Conservation (phyloP, 2,113 vertebrate species). For the Ptilonorhynchus violaceus region DNA sequence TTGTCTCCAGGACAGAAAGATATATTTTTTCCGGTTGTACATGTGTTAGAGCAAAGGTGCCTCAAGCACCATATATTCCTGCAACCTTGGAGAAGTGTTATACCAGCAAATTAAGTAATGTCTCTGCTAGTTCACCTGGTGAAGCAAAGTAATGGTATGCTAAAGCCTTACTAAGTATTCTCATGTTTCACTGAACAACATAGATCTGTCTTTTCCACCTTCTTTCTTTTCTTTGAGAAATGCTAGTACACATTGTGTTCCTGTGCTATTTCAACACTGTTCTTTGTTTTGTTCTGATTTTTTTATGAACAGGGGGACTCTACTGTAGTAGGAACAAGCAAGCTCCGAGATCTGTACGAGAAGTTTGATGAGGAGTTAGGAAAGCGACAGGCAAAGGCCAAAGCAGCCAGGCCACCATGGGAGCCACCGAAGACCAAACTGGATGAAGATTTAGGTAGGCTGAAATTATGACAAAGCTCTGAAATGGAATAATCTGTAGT, state of each 20-base stretch:
- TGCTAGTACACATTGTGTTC: neutral
- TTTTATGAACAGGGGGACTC: slow-evolving; percentile 87
- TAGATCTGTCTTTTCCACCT: neutral
- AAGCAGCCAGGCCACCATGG: slow-evolving; percentile 87
- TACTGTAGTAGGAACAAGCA: slow-evolving; percentile 94
- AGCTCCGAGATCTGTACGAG: slow-evolving; percentile 88
- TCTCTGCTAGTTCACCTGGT: neutral
- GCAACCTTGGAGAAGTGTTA: neutral
- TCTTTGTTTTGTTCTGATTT: neutral
- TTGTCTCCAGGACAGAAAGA: neutral
- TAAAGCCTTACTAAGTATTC: neutral
- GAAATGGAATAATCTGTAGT: neutral
- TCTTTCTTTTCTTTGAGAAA: neutral
- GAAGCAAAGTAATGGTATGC: neutral
- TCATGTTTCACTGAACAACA: neutral
- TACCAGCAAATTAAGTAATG: neutral
- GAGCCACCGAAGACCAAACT: slow-evolving; percentile 95
- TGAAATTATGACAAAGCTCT: neutral
- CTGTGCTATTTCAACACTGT: neutral
- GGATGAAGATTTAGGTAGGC: slow-evolving; percentile 89
- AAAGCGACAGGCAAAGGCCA: slow-evolving; percentile 86
- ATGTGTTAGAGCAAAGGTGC: neutral
- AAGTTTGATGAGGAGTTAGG: slow-evolving; percentile 92
- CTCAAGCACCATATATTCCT: neutral
- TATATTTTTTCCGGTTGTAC: fast-evolving